Evolutionary conservation across 2,797 vertebrate species (phyloP).

Genomic region (Chaetodon trifasciatus): DNA sequence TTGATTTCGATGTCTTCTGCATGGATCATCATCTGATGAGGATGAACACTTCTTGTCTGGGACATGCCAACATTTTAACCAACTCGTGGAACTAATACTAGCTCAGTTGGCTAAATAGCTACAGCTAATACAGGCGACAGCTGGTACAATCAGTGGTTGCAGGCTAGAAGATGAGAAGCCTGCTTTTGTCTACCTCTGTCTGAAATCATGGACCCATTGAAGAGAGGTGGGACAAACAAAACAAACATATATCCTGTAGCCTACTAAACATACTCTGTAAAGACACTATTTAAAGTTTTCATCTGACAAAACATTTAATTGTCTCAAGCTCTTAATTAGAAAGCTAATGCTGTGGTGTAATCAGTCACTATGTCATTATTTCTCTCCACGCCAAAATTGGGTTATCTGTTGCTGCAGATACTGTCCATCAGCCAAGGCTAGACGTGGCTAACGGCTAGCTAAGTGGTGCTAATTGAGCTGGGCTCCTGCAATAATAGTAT

Average conservation of each 20-base stretch:
- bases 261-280: background rate
- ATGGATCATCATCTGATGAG: too few relatives aligned
- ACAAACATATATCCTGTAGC: background rate
- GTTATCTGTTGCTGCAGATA: constrained; percentile 27
- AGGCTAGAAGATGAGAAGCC: background rate
- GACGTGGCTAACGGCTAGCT: constrained; percentile 67
- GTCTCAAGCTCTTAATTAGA: constrained; percentile 23
- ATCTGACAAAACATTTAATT: constrained; percentile 28
- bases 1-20: background rate
- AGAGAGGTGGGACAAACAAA: too few relatives aligned
- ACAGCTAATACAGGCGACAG: background rate
- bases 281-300: background rate
- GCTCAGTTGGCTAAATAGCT: background rate
- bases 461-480: constrained; percentile 72
- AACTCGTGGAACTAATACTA: background rate
- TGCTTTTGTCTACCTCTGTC: background rate
- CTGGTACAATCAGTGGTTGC: background rate
- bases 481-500: constrained; percentile 53
- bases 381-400: constrained; percentile 20
- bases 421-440: constrained; percentile 59
- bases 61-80: background rate
- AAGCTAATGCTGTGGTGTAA: constrained; percentile 52
- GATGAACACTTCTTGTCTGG: too few relatives aligned
- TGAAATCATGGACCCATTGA: background rate
- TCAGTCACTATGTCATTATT: constrained; percentile 23